Evolutionary conservation across 2,113 vertebrate genomes (phyloP), one percentile per base, ranked within the genome.

Genomic region (Phyllostomus hastatus): DNA sequence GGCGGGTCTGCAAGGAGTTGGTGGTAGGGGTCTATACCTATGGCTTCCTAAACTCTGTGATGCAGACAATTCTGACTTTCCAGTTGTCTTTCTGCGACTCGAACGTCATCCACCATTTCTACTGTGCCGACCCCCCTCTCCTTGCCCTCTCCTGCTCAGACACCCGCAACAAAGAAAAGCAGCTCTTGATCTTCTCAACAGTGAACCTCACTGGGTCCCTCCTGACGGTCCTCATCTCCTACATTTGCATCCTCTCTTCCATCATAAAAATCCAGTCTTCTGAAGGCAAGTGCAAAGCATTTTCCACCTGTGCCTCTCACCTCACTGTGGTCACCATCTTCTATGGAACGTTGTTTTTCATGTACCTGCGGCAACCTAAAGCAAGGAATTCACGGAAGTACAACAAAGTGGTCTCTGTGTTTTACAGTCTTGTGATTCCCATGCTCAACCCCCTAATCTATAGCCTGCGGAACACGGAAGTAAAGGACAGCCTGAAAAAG

Each of bases 391-490:
- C 96, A 0, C 88, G 97, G 96, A 95, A 90, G 15, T 69, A 95
- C 52, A 97, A 90, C 96, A 95, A 95, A 92, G 84, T 95, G 28
- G 89, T 97, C 72, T 97, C 97, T 80, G 97, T 98, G 76, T 98
- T 98, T 96, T 98, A 97, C 22, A 98, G 97, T 69, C 97, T 98
- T 70, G 81, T 97, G 2, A 98, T 97, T 72, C 97, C 97, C 79
- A 97, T 97, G 97, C 96, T 97, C 28, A 98, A 98, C 43, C 97
- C 97, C 41, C 67, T 98, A 20, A 98, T 98, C 82, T 97, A 97
- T 3, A 97, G 95, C 66, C 69, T 98, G 52, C 95, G 97, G 75
- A 98, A 98, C 67, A 91, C 90, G 0, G 97, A 97, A 57, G 97
- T 98, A 46, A 98, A 97, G 66, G 85, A 94, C 26, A 88, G 90